Evolutionary conservation across 2,888 invertebrate genomes (phyloP).

Genomic region (Neria commutata): DNA sequence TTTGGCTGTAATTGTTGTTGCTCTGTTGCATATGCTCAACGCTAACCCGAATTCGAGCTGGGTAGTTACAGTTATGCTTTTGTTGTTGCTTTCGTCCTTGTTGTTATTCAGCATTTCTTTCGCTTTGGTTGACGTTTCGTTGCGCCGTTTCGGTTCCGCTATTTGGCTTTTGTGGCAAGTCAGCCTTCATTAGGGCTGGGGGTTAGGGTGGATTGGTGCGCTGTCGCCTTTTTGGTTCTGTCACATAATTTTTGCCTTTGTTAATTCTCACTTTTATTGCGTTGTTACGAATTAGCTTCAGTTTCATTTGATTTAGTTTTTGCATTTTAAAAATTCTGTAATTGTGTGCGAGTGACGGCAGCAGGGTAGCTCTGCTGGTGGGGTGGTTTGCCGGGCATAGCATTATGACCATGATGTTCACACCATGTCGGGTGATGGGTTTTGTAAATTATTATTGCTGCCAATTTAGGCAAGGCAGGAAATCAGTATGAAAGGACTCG

Average conservation of each 20-base stretch:
- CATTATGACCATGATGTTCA: no score
- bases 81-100: neutral
- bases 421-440: no score
- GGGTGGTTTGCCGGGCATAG: no score
- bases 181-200: slow-evolving; percentile 9
- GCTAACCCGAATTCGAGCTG: neutral
- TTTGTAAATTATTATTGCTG: no score
- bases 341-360: no score
- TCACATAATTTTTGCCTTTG: slow-evolving; percentile 48
- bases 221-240: slow-evolving; percentile 34
- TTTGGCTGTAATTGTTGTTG: no score
- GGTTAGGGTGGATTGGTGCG: neutral
- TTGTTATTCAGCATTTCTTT: slow-evolving; percentile 35
- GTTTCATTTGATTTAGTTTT: slow-evolving; percentile 43
- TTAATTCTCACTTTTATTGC: slow-evolving; percentile 56
- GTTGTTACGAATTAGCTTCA: slow-evolving; percentile 57
- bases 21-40: no score
- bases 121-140: slow-evolving; percentile 51
- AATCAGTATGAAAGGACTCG: no score
- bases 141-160: slow-evolving; percentile 40
- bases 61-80: neutral
- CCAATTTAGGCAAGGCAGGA: no score
- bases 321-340: slow-evolving; percentile 43
- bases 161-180: slow-evolving; percentile 1
- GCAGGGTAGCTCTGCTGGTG: no score